Percentiles rank a stretch among this genome's conserved stretches.
phyloP scores from a whole-genome alignment of 2,888 invertebrate species.

The Agrochola litura region DNA sequence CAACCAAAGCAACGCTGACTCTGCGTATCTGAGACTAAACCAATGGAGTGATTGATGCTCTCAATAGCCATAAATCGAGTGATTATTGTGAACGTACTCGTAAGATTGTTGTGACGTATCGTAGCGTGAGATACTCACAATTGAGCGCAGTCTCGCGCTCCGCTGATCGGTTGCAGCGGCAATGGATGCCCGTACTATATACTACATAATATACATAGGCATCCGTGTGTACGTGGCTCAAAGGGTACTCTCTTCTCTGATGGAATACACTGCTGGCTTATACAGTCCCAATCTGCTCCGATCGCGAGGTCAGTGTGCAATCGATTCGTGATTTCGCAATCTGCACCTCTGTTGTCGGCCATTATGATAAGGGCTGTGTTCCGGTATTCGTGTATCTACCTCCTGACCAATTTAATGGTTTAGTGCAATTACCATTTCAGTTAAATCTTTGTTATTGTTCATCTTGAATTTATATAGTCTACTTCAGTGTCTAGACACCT shows the following conservation, averaged over 20 bases:
- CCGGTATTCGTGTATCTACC: constrained; percentile 66
- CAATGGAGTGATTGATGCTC: constrained; percentile 22
- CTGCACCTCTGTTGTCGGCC: neutral
- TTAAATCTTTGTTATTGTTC: constrained; percentile 53
- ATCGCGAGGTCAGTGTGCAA: constrained; percentile 23
- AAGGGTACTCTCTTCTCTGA: constrained; percentile 39
- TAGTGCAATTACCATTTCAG: constrained; percentile 56
- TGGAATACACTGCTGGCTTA: constrained; percentile 52
- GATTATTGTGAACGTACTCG: constrained; percentile 42
- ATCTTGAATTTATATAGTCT: constrained; percentile 62
- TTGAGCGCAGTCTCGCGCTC: constrained; percentile 49
- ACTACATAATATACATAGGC: constrained; percentile 36
- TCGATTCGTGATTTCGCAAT: constrained; percentile 25
- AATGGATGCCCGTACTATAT: constrained; percentile 14
- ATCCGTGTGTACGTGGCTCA: constrained; percentile 36
- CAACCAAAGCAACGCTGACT: constrained; percentile 1
- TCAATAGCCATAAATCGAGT: constrained; percentile 20
- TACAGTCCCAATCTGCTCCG: constrained; percentile 18
- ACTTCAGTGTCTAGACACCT: constrained; percentile 58
- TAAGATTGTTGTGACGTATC: constrained; percentile 43
- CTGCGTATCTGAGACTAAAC: neutral
- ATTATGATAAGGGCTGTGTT: constrained; percentile 23
- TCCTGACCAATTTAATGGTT: constrained; percentile 73
- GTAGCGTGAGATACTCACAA: constrained; percentile 45
- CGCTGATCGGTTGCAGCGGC: constrained; percentile 38